Evolutionary conservation across 2,888 invertebrate genomes (phyloP).

Genomic region (Aleiodes alternator): DNA sequence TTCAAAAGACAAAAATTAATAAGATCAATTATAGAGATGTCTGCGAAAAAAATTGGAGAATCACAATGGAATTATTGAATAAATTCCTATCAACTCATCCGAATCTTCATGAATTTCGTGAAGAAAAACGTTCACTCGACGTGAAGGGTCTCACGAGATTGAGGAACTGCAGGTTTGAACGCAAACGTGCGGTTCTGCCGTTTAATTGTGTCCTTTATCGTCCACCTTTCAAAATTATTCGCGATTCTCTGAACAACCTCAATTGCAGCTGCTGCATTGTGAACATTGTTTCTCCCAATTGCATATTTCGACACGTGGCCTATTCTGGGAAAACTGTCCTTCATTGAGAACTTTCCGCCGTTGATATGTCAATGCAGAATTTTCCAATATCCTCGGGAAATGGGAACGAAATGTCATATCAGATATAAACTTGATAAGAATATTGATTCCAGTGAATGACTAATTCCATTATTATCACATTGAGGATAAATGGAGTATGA

Average conservation of each 20-base stretch:
- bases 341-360: neutral
- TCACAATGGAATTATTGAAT: neutral
- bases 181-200: constrained; percentile 75
- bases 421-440: too few species aligned
- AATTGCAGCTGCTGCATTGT: constrained; percentile 67
- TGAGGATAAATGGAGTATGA: too few species aligned
- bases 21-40: too few species aligned
- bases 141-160: constrained; percentile 77
- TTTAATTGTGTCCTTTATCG: constrained; percentile 76
- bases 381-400: constrained; percentile 57
- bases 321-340: too few species aligned
- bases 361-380: neutral
- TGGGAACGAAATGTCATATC: too few species aligned
- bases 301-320: constrained; percentile 68
- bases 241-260: constrained; percentile 79
- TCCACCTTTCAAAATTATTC: constrained; percentile 78
- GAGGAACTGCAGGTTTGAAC: constrained; percentile 77
- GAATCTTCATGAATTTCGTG: too few species aligned
- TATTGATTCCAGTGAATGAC: too few species aligned
- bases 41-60: neutral
- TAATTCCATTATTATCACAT: too few species aligned
- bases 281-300: constrained; percentile 67
- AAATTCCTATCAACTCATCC: too few species aligned
- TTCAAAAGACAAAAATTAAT: too few species aligned
- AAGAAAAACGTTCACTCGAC: too few species aligned